Evolutionary conservation across 2,113 vertebrate species (phyloP).

Genomic region (Anarrhichthys ocellatus): DNA sequence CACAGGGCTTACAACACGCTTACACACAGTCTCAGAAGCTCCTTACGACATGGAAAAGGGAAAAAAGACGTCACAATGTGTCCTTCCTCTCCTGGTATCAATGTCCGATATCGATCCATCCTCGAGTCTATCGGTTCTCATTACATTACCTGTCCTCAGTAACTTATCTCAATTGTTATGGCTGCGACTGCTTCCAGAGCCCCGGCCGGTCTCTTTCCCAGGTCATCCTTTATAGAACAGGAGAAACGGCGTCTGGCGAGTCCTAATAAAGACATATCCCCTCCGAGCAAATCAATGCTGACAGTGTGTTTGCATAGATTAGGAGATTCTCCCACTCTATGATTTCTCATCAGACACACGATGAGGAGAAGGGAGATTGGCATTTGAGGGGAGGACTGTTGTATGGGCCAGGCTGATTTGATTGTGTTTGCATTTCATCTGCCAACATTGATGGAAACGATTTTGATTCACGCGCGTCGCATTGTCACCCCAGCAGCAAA

Average conservation of each 20-base stretch:
- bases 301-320: constrained; percentile 84
- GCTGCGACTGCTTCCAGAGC: constrained; percentile 64
- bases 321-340: constrained; percentile 74
- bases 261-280: constrained; percentile 82
- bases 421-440: constrained; percentile 82
- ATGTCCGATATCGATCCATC: constrained; percentile 78
- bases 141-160: constrained; percentile 83
- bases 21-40: constrained; percentile 45
- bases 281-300: constrained; percentile 81
- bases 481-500: constrained; percentile 68
- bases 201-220: constrained; percentile 41
- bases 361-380: constrained; percentile 76
- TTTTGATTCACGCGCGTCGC: constrained; percentile 63
- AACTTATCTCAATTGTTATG: constrained; percentile 81
- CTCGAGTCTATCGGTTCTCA: constrained; percentile 80
- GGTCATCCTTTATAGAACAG: constrained; percentile 53
- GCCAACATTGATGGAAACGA: constrained; percentile 77
- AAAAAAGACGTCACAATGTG: constrained; percentile 73
- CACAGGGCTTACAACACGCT: background rate
- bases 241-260: constrained; percentile 57
- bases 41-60: constrained; percentile 55
- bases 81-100: constrained; percentile 79
- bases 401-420: constrained; percentile 75
- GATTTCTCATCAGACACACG: constrained; percentile 80
- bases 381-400: constrained; percentile 72